phyloP scores from a whole-genome alignment of 2,797 vertebrate species.

The Carcharodon carcharias region DNA sequence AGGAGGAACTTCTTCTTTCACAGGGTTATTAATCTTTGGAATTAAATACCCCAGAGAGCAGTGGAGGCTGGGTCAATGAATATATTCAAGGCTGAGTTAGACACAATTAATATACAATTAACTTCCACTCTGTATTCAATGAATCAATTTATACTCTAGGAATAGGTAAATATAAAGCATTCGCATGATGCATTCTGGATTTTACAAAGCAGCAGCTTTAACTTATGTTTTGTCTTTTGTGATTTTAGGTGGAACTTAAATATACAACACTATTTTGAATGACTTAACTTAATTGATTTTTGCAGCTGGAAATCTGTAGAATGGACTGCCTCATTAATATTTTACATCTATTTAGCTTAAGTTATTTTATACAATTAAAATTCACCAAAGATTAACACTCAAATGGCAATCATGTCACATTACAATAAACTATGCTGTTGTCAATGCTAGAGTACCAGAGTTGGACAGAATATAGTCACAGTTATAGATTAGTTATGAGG shows the following conservation, averaged over 20 bases:
- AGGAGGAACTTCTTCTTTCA: too few species aligned
- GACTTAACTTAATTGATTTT: neutral
- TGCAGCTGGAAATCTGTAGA: neutral
- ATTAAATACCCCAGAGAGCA: too few species aligned
- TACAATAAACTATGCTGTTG: neutral
- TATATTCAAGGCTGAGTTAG: too few species aligned
- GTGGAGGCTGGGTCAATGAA: too few species aligned
- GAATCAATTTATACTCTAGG: neutral
- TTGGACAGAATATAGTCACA: neutral
- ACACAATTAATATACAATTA: neutral
- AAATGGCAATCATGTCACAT: neutral
- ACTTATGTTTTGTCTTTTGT: neutral
- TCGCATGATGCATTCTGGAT: neutral
- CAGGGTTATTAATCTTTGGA: too few species aligned
- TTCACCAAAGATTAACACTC: neutral
- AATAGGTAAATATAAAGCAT: neutral
- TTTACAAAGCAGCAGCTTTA: neutral
- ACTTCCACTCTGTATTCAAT: neutral
- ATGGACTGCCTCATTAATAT: neutral
- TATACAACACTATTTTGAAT: conserved; percentile 4
- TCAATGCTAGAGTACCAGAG: neutral
- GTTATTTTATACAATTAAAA: neutral
- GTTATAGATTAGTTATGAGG: neutral
- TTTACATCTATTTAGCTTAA: conserved; percentile 5
- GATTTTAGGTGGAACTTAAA: conserved; percentile 1